These are phyloP conservation scores for Triplophysa bombifrons DNA, from an alignment of 2,797 vertebrate genomes.

Conservation along the genomic window DNA sequence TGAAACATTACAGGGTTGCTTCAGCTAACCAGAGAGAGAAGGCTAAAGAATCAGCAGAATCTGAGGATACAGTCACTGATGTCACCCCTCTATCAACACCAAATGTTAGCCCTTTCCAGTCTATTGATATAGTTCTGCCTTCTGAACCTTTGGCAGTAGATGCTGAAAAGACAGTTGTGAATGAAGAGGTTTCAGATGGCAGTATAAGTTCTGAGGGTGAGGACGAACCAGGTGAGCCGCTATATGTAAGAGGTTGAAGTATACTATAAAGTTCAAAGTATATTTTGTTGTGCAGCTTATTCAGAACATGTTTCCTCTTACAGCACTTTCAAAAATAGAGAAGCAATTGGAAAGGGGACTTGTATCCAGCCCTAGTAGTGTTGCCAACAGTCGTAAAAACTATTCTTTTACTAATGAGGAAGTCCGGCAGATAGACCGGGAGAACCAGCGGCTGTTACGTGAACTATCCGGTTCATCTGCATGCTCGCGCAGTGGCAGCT, in stretches of 20 bases:
- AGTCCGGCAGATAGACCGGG: constrained; percentile 86
- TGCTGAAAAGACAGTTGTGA: constrained; percentile 10
- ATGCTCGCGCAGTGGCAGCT: constrained; percentile 63
- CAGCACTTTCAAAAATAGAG: constrained; percentile 78
- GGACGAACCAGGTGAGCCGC: constrained; percentile 29
- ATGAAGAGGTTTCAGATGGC: background rate
- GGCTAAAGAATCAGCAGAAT: constrained; percentile 69
- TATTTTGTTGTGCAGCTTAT: background rate
- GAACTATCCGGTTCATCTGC: constrained; percentile 80
- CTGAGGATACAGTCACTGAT: constrained; percentile 87
- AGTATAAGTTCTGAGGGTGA: constrained; percentile 39
- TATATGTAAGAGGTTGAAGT: background rate
- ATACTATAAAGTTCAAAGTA: background rate
- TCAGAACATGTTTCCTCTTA: background rate
- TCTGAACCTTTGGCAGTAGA: background rate
- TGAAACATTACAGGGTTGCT: constrained; percentile 10
- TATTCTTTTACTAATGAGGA: constrained; percentile 89
- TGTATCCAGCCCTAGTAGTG: constrained; percentile 65
- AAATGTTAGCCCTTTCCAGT: constrained; percentile 82
- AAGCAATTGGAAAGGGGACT: constrained; percentile 72
- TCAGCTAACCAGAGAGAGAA: constrained; percentile 58
- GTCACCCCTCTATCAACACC: constrained; percentile 89
- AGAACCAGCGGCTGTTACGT: constrained; percentile 90
- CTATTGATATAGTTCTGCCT: constrained; percentile 74
- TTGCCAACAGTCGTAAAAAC: constrained; percentile 78